Conservation (phyloP, 2,797 vertebrate genomes). For the Enteromius unitaeniatus region DNA sequence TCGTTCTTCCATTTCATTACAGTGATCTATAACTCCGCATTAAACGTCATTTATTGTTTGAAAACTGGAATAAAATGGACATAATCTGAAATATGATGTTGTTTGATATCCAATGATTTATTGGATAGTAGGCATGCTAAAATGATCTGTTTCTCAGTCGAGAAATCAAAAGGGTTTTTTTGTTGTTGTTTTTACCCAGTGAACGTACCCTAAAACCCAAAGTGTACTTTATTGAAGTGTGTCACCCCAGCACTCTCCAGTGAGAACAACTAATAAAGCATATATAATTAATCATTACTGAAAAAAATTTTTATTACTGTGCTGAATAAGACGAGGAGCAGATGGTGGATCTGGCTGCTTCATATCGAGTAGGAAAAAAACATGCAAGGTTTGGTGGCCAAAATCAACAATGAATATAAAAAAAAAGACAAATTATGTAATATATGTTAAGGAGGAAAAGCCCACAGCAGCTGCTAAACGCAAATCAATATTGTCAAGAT, state of each 20-base stretch:
- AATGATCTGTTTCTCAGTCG: neutral
- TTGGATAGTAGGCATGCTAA: neutral
- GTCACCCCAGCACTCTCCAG: neutral
- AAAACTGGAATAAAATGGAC: neutral
- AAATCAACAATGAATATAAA: slow-evolving; percentile 12
- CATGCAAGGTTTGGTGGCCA: neutral
- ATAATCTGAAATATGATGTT: neutral
- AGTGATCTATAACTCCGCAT: neutral
- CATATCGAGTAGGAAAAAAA: neutral
- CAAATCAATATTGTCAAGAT: slow-evolving; percentile 11
- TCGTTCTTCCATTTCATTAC: neutral
- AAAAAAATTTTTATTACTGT: neutral
- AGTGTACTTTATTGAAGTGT: no score
- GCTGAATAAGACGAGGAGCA: slow-evolving; percentile 29
- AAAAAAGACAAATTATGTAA: slow-evolving; percentile 12
- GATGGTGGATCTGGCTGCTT: neutral
- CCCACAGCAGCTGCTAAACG: neutral
- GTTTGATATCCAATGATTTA: neutral
- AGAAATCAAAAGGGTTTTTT: no score
- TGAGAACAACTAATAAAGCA: neutral
- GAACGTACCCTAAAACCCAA: no score
- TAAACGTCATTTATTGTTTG: neutral
- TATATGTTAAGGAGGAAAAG: slow-evolving; percentile 14
- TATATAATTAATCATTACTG: neutral
- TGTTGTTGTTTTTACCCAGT: no score